These are phyloP conservation scores for Taxidea taxus DNA, from an alignment of 2,113 vertebrate species.

Conservation along the genomic window DNA sequence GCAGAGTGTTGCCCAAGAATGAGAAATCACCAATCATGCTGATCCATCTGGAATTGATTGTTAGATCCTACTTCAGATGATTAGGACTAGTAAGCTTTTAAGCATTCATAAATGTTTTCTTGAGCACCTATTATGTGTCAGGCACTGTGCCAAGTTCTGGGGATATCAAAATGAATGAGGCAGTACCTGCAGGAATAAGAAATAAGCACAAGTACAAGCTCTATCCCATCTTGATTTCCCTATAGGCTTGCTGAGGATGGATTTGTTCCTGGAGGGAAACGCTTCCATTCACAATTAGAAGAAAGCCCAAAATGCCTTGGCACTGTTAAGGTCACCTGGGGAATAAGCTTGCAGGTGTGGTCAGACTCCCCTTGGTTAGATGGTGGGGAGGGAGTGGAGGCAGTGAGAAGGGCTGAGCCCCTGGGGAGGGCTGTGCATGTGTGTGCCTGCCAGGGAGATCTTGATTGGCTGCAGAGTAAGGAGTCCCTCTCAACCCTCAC, in stretches of 20 bases:
- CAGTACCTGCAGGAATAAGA: background rate
- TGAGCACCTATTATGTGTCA: background rate
- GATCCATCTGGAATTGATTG: background rate
- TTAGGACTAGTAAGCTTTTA: background rate
- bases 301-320: background rate
- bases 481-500: background rate
- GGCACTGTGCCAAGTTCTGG: background rate
- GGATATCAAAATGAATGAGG: background rate
- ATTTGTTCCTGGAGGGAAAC: background rate
- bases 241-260: background rate
- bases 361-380: background rate
- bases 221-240: background rate
- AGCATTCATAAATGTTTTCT: background rate
- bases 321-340: background rate
- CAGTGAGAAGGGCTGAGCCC: background rate
- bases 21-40: background rate
- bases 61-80: background rate
- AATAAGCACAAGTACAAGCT: background rate
- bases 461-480: background rate
- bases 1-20: background rate
- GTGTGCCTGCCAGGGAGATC: background rate
- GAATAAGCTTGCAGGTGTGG: background rate
- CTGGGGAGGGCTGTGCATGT: background rate
- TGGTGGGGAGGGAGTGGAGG: background rate
- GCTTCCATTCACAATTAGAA: background rate